These are phyloP conservation scores for Malacoraja senta DNA, from an alignment of 2,797 vertebrate genomes.

Conservation along the genomic window DNA sequence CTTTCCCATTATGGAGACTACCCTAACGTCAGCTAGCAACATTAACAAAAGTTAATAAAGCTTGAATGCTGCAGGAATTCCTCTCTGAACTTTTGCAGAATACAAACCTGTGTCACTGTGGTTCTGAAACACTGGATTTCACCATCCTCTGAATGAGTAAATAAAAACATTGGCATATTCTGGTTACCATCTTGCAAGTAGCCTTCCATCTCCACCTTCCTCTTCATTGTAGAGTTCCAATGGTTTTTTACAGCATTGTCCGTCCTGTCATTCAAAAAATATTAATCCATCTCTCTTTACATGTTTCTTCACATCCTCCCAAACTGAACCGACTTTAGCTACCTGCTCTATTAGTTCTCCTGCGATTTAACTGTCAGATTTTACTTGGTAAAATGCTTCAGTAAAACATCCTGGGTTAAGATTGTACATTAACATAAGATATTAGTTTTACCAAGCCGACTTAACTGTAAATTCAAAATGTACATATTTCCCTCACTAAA, in stretches of 20 bases:
- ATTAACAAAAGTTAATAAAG: neutral
- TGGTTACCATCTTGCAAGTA: slow-evolving; percentile 64
- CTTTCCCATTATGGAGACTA: neutral
- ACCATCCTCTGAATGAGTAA: slow-evolving; percentile 53
- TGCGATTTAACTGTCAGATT: no score
- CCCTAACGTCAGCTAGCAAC: neutral
- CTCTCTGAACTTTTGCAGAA: neutral
- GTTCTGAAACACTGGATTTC: slow-evolving; percentile 51
- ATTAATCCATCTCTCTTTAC: no score
- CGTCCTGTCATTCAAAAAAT: slow-evolving; percentile 59
- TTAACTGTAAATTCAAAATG: no score
- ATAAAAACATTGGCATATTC: slow-evolving; percentile 44
- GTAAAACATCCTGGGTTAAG: no score
- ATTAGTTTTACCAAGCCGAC: no score
- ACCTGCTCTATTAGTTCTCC: neutral
- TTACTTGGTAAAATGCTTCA: no score
- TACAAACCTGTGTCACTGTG: slow-evolving; percentile 49
- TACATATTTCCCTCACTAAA: no score
- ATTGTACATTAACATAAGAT: no score
- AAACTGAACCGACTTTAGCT: neutral
- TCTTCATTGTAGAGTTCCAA: slow-evolving; percentile 97
- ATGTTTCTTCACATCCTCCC: no score
- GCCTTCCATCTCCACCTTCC: slow-evolving; percentile 84
- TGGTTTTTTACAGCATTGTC: slow-evolving; percentile 99
- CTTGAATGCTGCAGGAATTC: neutral